Evolutionary conservation across 2,888 invertebrate species (phyloP).

Genomic region (Hirtodrosophila alboralis): DNA sequence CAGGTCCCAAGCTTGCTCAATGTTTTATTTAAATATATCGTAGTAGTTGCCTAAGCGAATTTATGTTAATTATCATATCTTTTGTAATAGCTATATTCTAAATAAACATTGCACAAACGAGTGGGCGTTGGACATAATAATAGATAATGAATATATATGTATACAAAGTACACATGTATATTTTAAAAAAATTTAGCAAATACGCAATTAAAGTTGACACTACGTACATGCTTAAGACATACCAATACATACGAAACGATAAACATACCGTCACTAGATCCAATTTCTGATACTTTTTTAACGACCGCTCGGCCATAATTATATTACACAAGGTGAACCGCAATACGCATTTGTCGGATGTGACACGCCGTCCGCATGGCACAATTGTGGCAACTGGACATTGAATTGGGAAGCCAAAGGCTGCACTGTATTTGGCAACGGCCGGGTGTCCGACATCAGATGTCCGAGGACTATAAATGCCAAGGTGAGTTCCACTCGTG

Average conservation of each 20-base stretch:
- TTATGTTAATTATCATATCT: too few relatives aligned
- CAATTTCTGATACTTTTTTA: slow-evolving; percentile 84
- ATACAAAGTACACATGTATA: background rate
- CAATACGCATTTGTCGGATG: slow-evolving; percentile 84
- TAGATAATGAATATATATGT: background rate
- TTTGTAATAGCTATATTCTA: too few relatives aligned
- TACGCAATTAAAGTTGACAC: too few relatives aligned
- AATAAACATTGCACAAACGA: too few relatives aligned
- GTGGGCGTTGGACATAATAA: too few relatives aligned
- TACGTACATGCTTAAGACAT: too few relatives aligned
- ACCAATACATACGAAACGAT: background rate
- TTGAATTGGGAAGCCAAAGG: slow-evolving; percentile 59
- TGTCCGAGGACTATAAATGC: slow-evolving; percentile 14
- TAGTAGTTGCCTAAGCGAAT: too few relatives aligned
- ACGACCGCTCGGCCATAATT: slow-evolving; percentile 85
- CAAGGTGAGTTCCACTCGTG: slow-evolving; percentile 10
- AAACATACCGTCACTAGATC: slow-evolving; percentile 84
- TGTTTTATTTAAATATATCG: too few relatives aligned
- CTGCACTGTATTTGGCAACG: slow-evolving; percentile 33
- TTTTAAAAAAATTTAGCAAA: background rate
- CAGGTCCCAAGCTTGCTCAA: too few relatives aligned
- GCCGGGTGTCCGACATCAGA: slow-evolving; percentile 23
- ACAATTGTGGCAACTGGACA: slow-evolving; percentile 78
- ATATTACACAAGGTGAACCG: slow-evolving; percentile 84
- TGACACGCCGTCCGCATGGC: slow-evolving; percentile 83